Evolutionary conservation across 1,140 invertebrate genomes (phyloP), one percentile per base, ranked within the genome.

Genomic region (Eueides isabella): DNA sequence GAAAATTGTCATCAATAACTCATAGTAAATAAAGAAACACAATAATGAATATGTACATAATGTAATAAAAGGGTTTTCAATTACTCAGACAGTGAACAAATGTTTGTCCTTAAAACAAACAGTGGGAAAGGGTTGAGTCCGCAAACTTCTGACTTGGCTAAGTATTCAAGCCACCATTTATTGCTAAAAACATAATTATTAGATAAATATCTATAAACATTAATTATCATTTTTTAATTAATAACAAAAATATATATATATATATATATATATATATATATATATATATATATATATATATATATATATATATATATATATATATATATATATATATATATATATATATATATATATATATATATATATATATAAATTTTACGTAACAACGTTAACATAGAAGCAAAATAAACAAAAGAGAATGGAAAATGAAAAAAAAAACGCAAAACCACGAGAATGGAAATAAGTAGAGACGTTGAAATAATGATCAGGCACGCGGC

Each of bases 401-500:
- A n/a, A n/a, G 41, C 41, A n/a, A 44, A 44, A 44, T n/a, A 44
- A 44, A 31, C 61, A 33, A 61, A 71, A 44, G 41, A 30, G 44
- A 38, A 77, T 38, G 12, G 29, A 55, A 64, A 65, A 38, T 65
- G 23, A 67, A 75, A 67, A 67, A 75, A 67, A 70, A 48, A 62
- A 28, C 68, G 61, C 55, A 41, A 67, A 38, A 65, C 67, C 26
- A 71, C 35, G 63, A 80, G 70, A 73, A 73, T 67, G 65, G 65
- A 73, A 73, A 31, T 62, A 73, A 73, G 65, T 62, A 66, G 44
- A 62, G 48, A 30, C 65, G 44, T 73, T 68, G 65, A 73, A 73
- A 73, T 73, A 73, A 73, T 73, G 66, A 73, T 73, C 71, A 61
- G 29, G 63, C 29, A 67, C 44, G 70, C 67, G 33, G 55, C 71